A percentile compares a stretch with the other conserved stretches of the same genome.
Evolutionary conservation across 2,113 vertebrate genomes (phyloP).

Genomic region (Colinus virginianus): DNA sequence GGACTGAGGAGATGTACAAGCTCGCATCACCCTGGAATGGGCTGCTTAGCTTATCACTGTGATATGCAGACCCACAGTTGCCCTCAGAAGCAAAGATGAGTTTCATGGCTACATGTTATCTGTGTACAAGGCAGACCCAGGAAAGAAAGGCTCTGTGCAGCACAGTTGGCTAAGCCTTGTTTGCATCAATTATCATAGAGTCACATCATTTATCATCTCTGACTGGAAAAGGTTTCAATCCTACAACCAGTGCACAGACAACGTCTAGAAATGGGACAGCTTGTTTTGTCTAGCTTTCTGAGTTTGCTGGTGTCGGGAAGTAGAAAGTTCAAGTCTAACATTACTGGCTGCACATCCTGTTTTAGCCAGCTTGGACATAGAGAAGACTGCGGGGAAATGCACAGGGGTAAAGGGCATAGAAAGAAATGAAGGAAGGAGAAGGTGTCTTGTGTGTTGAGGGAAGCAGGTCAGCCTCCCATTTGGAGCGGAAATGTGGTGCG

Average conservation of each 20-base stretch:
- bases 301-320: not conserved
- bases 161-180: not conserved
- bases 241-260: not conserved
- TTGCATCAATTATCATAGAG: not conserved
- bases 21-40: not conserved
- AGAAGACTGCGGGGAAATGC: not conserved
- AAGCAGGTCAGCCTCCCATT: not conserved
- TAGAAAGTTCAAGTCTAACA: slow-evolving; percentile 27
- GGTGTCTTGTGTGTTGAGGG: not conserved
- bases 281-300: slow-evolving; percentile 58
- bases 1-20: not conserved
- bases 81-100: not conserved
- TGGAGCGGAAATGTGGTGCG: not conserved
- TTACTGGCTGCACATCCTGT: not conserved
- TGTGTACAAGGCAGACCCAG: accelerated
- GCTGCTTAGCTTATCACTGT: not conserved
- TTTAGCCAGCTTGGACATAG: not conserved
- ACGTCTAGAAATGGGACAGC: not conserved
- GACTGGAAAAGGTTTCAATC: not conserved
- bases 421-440: not conserved
- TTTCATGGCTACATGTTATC: not conserved
- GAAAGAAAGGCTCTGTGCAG: not conserved
- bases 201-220: not conserved
- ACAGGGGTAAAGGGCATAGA: not conserved
- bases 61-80: not conserved